Conservation (phyloP, 1,140 invertebrate genomes). For the Pseudachorutes palmiensis region DNA sequence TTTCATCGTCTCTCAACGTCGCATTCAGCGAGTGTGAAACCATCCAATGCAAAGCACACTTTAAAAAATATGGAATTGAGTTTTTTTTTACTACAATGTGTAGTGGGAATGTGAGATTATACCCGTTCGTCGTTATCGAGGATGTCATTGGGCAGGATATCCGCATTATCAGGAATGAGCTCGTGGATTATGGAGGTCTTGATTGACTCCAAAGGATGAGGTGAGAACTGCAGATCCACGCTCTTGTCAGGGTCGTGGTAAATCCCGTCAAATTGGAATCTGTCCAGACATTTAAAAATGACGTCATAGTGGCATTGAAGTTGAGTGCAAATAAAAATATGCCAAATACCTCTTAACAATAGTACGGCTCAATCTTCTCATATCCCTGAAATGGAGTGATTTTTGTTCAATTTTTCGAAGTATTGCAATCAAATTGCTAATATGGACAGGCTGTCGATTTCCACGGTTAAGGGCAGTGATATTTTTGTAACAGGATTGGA, state of each 20-base stretch:
- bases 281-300: constrained; percentile 17
- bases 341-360: constrained; percentile 29
- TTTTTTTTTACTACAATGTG: not conserved
- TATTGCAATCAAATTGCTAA: constrained; percentile 38
- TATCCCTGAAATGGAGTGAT: constrained; percentile 30
- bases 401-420: constrained; percentile 39
- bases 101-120: not conserved
- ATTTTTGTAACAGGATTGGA: constrained; percentile 34
- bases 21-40: constrained; percentile 38
- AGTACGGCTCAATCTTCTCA: constrained; percentile 29
- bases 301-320: not conserved
- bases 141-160: constrained; percentile 26
- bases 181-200: constrained; percentile 29
- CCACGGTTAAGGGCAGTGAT: constrained; percentile 32
- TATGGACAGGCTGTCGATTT: constrained; percentile 36
- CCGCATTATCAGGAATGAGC: constrained; percentile 26
- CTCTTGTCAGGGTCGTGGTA: constrained; percentile 19
- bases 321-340: not conserved
- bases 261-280: constrained; percentile 38
- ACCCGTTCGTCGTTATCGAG: constrained; percentile 39
- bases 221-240: constrained; percentile 24
- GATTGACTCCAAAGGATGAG: constrained; percentile 17
- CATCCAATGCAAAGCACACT: constrained; percentile 40
- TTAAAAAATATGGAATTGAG: too few species aligned
- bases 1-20: constrained; percentile 37